phyloP scores from a whole-genome alignment of 1,140 invertebrate species.

The Leptinotarsa defecta region DNA sequence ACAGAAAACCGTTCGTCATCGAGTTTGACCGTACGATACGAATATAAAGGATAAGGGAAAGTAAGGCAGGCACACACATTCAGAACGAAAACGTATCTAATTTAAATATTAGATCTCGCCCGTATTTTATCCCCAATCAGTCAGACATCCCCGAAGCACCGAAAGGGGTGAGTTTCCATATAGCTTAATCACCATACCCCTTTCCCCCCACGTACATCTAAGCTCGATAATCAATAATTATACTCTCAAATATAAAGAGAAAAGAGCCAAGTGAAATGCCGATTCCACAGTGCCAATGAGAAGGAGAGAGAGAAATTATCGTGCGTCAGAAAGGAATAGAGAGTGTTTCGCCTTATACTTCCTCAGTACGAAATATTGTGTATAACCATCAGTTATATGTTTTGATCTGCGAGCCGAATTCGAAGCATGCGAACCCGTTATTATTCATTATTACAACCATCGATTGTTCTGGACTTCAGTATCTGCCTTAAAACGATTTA shows the following conservation, averaged over 20 bases:
- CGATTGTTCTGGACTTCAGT: constrained; percentile 22
- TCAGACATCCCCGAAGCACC: constrained; percentile 36
- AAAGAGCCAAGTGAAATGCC: constrained; percentile 38
- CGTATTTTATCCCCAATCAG: constrained; percentile 40
- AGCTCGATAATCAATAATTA: constrained; percentile 47
- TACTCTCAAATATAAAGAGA: constrained; percentile 46
- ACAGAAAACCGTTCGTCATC: constrained; percentile 20
- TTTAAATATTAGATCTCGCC: constrained; percentile 38
- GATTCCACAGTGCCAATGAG: constrained; percentile 37
- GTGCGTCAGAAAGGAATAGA: constrained; percentile 3
- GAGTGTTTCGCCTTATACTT: constrained; percentile 27
- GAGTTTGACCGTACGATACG: constrained; percentile 17
- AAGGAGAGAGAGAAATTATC: constrained; percentile 32
- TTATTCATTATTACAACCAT: constrained; percentile 30
- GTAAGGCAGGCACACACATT: constrained; percentile 27
- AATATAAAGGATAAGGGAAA: constrained; percentile 27
- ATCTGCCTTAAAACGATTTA: constrained; percentile 26
- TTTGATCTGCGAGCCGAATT: constrained; percentile 30
- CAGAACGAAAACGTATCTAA: constrained; percentile 32
- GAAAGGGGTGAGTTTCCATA: constrained; percentile 48
- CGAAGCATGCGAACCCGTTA: constrained; percentile 29
- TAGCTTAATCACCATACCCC: constrained; percentile 43
- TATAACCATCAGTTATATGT: constrained; percentile 29
- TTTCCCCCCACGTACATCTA: constrained; percentile 38
- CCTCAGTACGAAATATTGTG: constrained; percentile 19